Conservation (phyloP, 2,888 invertebrate genomes). For the Microchrysa polita region DNA sequence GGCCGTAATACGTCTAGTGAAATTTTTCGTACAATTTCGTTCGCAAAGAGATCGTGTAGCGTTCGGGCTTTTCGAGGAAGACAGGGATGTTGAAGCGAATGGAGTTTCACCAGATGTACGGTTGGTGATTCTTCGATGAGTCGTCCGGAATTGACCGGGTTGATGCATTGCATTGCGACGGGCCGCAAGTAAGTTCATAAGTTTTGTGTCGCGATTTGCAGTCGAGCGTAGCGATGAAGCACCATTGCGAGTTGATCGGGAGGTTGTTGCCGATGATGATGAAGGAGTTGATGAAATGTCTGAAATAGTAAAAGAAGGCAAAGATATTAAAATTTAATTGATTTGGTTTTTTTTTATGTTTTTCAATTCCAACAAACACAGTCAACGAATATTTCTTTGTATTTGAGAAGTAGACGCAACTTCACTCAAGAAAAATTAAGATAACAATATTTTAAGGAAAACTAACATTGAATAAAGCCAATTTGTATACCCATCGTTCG, state of each 20-base stretch:
- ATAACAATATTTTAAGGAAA: too few relatives aligned
- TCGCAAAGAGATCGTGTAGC: conserved; percentile 61
- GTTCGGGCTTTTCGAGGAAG: conserved; percentile 58
- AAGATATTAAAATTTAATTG: background rate
- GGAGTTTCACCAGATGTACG: conserved; percentile 57
- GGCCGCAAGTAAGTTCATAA: conserved; percentile 70
- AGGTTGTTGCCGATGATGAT: conserved; percentile 53
- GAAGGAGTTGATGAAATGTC: background rate
- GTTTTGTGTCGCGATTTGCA: conserved; percentile 67
- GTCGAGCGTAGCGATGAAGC: conserved; percentile 55
- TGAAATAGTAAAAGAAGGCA: background rate
- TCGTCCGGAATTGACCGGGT: conserved; percentile 66
- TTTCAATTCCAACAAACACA: too few relatives aligned
- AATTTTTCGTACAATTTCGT: conserved; percentile 64
- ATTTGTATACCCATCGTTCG: too few relatives aligned
- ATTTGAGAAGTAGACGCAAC: too few relatives aligned
- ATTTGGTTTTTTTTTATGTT: background rate
- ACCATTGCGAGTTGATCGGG: conserved; percentile 55
- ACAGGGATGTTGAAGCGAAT: background rate
- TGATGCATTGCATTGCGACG: conserved; percentile 69
- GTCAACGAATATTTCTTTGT: too few relatives aligned
- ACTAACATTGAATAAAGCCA: too few relatives aligned
- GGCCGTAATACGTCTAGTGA: conserved; percentile 62
- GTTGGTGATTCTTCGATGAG: conserved; percentile 58
- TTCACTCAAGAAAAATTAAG: too few relatives aligned